phyloP scores from a whole-genome alignment of 2,888 invertebrate genomes.

The Sclerodermus sp. region DNA sequence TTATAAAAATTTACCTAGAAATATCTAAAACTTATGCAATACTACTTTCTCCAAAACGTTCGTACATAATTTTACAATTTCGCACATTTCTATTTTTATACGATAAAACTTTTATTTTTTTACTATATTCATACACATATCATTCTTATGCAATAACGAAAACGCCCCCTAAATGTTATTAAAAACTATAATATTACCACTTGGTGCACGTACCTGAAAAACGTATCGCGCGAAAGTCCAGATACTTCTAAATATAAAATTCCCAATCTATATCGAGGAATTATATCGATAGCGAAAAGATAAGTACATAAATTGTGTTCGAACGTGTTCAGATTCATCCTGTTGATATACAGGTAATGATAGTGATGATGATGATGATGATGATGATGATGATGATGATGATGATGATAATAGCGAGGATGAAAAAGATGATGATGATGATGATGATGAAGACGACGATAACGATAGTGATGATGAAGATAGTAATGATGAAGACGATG shows the following conservation, averaged over 20 bases:
- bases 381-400: constrained; percentile 48
- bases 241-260: not conserved
- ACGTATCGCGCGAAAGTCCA: no score
- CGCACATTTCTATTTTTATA: not conserved
- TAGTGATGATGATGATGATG: constrained; percentile 43
- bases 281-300: constrained; percentile 34
- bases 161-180: no score
- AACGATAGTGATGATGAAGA: constrained; percentile 56
- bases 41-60: not conserved
- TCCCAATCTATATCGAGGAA: not conserved
- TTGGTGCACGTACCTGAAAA: no score
- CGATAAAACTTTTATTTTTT: not conserved
- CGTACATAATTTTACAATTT: not conserved
- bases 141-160: not conserved
- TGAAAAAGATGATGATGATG: constrained; percentile 49
- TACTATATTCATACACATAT: no score
- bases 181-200: no score
- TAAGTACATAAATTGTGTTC: constrained; percentile 29
- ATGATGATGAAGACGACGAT: constrained; percentile 57
- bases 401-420: constrained; percentile 53
- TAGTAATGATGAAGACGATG: constrained; percentile 59
- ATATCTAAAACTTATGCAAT: constrained; percentile 15
- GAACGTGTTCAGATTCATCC: constrained; percentile 28
- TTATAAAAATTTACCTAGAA: no score
- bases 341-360: constrained; percentile 52